Base-by-base conservation (phyloP, 2,888 invertebrate genomes). In the Helleia helle region DNA sequence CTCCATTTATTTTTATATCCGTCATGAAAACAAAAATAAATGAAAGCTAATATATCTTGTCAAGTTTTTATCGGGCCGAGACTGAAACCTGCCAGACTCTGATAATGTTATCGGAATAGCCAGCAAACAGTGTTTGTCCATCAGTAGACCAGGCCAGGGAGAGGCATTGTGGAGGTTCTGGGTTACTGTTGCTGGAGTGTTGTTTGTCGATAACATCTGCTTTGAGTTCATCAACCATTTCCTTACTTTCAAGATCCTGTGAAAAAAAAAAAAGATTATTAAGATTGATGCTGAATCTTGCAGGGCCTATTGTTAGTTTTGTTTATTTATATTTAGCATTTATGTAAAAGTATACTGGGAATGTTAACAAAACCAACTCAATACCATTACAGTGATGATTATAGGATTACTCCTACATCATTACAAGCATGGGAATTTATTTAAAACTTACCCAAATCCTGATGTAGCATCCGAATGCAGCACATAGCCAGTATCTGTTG, bases 401-500 rank as follows among this genome's bases (percentile, higher is more conserved):
- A 18, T 5, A 18, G 3, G 18, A 5, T n/a, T n/a, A n/a, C n/a
- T n/a, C n/a, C n/a, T n/a, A 18, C 3, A 18, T 18, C n/a, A n/a
- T 18, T 34, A 36, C 6, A 26, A 11, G 8, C 3, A 25, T 17
- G 5, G 24, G 13, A 26, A 6, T 6, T 17, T 3, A 4, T 26
- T 13, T 3, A 9, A 5, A 30, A 65, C 84, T 65, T 87, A 92
- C 92, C 99, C 99, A 99, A 73, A 99, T 99, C 87, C 97, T 98
- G 75, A 99, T 98, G 58, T 94, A 93, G 50, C 97, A 95, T 59
- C 99, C 99, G 64, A 95, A 98, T 13, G 99, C 99, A 66, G 98
- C 99, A 79, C 99, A 99, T 52, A 99, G 89, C 99, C 99, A 99
- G 71, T 99, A 99, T 69, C 98, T 92, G 87, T 99, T 99, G 49